Evolutionary conservation across 2,888 invertebrate genomes (phyloP), one percentile per base, ranked within the genome.

Genomic region (Drosophila leonis): DNA sequence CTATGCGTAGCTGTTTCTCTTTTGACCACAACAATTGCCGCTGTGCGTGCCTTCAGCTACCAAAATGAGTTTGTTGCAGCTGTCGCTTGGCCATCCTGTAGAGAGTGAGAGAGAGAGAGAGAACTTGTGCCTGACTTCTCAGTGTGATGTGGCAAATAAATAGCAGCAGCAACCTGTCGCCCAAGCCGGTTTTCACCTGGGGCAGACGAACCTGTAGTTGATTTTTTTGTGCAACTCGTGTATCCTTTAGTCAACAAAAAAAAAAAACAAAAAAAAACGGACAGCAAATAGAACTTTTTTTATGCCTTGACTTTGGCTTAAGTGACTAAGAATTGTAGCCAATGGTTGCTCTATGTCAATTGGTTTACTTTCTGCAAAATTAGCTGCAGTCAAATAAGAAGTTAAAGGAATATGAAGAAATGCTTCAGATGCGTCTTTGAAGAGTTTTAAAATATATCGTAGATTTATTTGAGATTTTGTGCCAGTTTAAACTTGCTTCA

Each of bases 21-120:
- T 51, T 54, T 46, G 56, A 56, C 82, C 72, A 72, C 67, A 73
- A 66, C 69, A 63, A 62, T 80, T 39, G 68, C 57, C 49, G 59
- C 69, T 64, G 72, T 66, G 78, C 68, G 67, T 73, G 62, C 62
- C 44, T 66, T 33, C 44, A 39, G 78, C 75, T 66, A 77, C 70
- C 75, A 64, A 77, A 79, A 75, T 77, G 75, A 67, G 75, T 66
- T 64, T 62, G 41, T 75, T 78, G 78, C 78, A 78, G 80, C 78
- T 80, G 78, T 70, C 73, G 76, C 35, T 62, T 52, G 20, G 35
- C 37, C 65, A 66, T 79, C 80, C 77, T 75, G 66, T 51, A 37
- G 64, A 65, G 49, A n/a, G 49, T n/a, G 20, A 0, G 20, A 13
- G 44, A 8, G 27, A 9, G 56, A 8, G 10, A 0, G 9, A 15